These are phyloP conservation scores for Gryllus bimaculatus DNA, from an alignment of 1,140 invertebrate species.

Conservation along the genomic window DNA sequence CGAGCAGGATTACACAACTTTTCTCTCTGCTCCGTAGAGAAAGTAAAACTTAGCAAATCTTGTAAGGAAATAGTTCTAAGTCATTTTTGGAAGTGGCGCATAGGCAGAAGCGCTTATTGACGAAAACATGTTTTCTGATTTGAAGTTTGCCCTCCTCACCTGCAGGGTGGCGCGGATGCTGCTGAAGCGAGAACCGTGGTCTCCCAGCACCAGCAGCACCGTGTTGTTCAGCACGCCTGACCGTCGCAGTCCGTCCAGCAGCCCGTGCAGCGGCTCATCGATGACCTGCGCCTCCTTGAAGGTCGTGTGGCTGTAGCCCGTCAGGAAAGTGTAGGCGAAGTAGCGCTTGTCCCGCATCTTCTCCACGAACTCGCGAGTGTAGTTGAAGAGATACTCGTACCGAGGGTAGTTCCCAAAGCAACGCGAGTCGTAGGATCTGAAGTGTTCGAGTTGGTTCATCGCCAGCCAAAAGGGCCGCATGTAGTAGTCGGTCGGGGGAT, in stretches of 20 bases:
- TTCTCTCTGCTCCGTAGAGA: no score
- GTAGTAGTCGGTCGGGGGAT: constrained; percentile 39
- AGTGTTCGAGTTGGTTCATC: constrained; percentile 27
- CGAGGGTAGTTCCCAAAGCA: constrained; percentile 42
- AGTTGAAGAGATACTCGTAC: constrained; percentile 43
- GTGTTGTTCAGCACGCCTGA: constrained; percentile 38
- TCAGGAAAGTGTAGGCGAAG: constrained; percentile 43
- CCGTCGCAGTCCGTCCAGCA: constrained; percentile 30
- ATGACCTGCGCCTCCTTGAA: constrained; percentile 34
- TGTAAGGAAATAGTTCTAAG: no score
- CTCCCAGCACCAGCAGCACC: constrained; percentile 40
- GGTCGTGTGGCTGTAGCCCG: constrained; percentile 44
- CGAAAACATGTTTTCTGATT: no score
- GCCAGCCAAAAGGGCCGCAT: constrained; percentile 33
- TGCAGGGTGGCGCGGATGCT: constrained; percentile 39
- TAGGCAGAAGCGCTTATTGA: no score
- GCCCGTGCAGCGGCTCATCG: constrained; percentile 38
- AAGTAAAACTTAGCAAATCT: no score
- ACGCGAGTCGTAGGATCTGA: constrained; percentile 24
- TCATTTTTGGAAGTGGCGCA: no score
- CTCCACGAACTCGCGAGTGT: constrained; percentile 40
- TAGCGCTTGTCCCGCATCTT: constrained; percentile 36
- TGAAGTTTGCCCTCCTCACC: no score
- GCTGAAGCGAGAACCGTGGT: constrained; percentile 46
- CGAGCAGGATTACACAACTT: no score